Conservation (phyloP, 1,140 invertebrate species). For the Diplogasteroides magnus region DNA sequence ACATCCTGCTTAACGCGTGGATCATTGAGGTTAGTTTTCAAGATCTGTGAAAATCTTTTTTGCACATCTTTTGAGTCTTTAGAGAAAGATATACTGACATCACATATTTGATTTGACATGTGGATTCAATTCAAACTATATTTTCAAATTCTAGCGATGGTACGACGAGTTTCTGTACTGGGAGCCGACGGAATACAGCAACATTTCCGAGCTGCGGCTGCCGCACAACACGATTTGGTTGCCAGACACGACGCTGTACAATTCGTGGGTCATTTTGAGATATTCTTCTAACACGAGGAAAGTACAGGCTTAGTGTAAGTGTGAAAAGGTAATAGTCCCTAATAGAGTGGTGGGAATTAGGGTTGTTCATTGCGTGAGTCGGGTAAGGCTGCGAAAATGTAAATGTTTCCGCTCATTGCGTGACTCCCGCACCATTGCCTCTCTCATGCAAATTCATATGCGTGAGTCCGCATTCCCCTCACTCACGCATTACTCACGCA, state of each 20-base stretch:
- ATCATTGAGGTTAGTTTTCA: constrained; percentile 41
- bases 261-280: constrained; percentile 26
- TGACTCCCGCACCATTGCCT: too few relatives aligned
- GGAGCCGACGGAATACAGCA: constrained; percentile 47
- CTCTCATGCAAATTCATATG: too few relatives aligned
- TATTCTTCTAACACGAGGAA: neutral
- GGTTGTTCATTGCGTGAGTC: too few relatives aligned
- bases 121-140: neutral
- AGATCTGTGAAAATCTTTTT: too few relatives aligned
- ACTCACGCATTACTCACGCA: too few relatives aligned
- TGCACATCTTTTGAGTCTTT: neutral
- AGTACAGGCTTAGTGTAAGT: neutral
- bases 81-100: neutral
- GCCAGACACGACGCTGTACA: constrained; percentile 44
- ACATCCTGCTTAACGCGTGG: constrained; percentile 51
- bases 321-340: too few relatives aligned
- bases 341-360: too few relatives aligned
- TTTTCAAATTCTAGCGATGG: constrained; percentile 42
- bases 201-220: constrained; percentile 47
- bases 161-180: constrained; percentile 53
- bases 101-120: too few relatives aligned
- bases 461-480: too few relatives aligned
- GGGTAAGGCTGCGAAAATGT: too few relatives aligned
- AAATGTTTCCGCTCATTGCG: too few relatives aligned
- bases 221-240: constrained; percentile 42